These are phyloP conservation scores for Neuroscelio doddi DNA, from an alignment of 2,888 invertebrate genomes.

Conservation along the genomic window DNA sequence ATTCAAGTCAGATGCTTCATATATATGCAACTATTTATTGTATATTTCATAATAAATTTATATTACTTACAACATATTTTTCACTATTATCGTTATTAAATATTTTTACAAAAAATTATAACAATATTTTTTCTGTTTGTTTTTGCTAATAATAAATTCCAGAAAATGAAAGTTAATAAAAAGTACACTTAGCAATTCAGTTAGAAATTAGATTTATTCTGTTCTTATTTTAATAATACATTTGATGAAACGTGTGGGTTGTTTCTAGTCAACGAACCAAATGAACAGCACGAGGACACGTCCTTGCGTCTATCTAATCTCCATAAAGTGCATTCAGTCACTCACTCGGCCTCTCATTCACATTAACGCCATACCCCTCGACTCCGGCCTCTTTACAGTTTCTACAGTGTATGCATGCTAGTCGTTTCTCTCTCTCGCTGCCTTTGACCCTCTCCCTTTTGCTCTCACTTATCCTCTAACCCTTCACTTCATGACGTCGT, in stretches of 20 bases:
- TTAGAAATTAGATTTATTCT: background rate
- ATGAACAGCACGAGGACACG: slow-evolving; percentile 25
- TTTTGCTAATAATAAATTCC: no score
- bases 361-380: slow-evolving; percentile 17
- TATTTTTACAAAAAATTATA: no score
- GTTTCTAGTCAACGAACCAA: slow-evolving; percentile 12
- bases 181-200: background rate
- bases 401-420: background rate
- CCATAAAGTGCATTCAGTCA: slow-evolving; percentile 27
- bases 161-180: no score
- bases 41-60: no score
- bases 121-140: no score
- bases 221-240: slow-evolving; percentile 10
- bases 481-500: slow-evolving; percentile 4
- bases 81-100: no score
- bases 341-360: slow-evolving; percentile 20
- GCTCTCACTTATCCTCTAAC: slow-evolving; percentile 5
- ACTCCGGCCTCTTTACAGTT: slow-evolving; percentile 6
- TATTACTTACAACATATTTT: no score
- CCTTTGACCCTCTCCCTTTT: slow-evolving; percentile 20
- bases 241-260: slow-evolving; percentile 11
- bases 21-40: no score
- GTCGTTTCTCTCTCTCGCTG: slow-evolving; percentile 2
- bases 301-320: slow-evolving; percentile 28
- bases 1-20: no score